These are phyloP conservation scores for Musca vetustissima DNA, from an alignment of 1,140 invertebrate species.

Conservation along the genomic window DNA sequence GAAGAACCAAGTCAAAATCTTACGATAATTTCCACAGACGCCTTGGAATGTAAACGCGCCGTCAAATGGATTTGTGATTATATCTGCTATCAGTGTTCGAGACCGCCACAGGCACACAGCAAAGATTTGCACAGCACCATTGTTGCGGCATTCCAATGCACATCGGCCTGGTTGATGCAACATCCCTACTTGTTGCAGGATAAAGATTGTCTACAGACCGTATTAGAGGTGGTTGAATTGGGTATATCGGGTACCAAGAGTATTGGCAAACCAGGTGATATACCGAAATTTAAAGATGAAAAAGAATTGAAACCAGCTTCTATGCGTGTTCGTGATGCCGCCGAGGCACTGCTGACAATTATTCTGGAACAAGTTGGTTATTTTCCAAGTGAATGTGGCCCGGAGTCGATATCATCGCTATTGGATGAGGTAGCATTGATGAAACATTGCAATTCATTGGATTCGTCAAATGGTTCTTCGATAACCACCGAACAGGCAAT, in stretches of 20 bases:
- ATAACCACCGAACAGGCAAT: constrained; percentile 48
- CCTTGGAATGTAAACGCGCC: constrained; percentile 85
- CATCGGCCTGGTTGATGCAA: constrained; percentile 88
- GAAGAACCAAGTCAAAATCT: constrained; percentile 55
- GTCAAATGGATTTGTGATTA: constrained; percentile 98
- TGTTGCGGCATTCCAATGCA: constrained; percentile 90
- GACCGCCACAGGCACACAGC: constrained; percentile 93
- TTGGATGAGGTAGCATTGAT: constrained; percentile 86
- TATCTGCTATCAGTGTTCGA: constrained; percentile 92
- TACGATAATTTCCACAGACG: constrained; percentile 65
- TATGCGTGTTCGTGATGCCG: constrained; percentile 92
- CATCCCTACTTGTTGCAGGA: constrained; percentile 87
- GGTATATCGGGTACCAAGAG: constrained; percentile 96
- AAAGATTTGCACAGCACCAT: constrained; percentile 98
- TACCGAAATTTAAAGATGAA: constrained; percentile 90
- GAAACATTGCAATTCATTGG: constrained; percentile 72
- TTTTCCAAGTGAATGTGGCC: constrained; percentile 81
- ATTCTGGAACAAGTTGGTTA: constrained; percentile 90
- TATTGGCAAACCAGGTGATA: constrained; percentile 82
- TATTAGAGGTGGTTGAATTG: constrained; percentile 95
- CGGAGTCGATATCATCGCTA: constrained; percentile 80
- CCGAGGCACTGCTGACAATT: constrained; percentile 86
- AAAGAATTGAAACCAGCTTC: constrained; percentile 95
- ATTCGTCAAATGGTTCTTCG: constrained; percentile 28
- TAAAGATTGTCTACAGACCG: constrained; percentile 86